Evolutionary conservation across 2,888 invertebrate genomes (phyloP).

Genomic region (Xestia xanthographa): DNA sequence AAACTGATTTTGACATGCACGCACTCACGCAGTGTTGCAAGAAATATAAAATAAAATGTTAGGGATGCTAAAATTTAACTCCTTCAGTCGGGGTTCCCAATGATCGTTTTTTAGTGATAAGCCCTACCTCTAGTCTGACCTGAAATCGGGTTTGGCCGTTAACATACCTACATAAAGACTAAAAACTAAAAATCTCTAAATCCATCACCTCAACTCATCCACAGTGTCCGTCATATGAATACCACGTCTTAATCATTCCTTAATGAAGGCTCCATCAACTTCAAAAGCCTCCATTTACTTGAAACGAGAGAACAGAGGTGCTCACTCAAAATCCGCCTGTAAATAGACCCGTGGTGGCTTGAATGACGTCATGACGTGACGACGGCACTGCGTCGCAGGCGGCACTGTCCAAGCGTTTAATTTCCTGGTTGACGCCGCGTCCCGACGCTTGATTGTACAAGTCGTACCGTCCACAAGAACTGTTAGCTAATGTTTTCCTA

Average conservation of each 20-base stretch:
- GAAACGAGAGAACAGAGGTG: constrained; percentile 63
- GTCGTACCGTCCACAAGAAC: constrained; percentile 68
- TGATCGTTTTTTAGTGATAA: neutral
- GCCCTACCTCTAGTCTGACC: neutral
- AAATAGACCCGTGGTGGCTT: constrained; percentile 73
- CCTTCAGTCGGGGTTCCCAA: neutral
- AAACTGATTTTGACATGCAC: too few relatives aligned
- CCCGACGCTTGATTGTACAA: constrained; percentile 80
- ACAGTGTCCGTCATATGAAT: neutral
- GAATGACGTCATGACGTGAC: constrained; percentile 85
- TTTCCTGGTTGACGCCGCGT: constrained; percentile 87
- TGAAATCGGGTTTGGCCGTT: neutral
- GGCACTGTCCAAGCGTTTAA: constrained; percentile 83
- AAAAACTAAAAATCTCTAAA: neutral
- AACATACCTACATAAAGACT: neutral
- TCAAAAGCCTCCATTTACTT: constrained; percentile 57
- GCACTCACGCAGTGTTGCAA: too few relatives aligned
- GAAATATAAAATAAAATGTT: too few relatives aligned
- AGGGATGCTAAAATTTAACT: too few relatives aligned
- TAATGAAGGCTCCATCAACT: constrained; percentile 61
- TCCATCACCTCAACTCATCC: neutral
- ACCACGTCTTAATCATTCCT: constrained; percentile 48
- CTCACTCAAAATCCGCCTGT: constrained; percentile 75
- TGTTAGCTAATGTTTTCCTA: constrained; percentile 27
- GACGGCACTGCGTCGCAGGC: constrained; percentile 72